Evolutionary conservation across 2,888 invertebrate genomes (phyloP), one percentile per base, ranked within the genome.

Genomic region (Trichogramma dendrolimi): DNA sequence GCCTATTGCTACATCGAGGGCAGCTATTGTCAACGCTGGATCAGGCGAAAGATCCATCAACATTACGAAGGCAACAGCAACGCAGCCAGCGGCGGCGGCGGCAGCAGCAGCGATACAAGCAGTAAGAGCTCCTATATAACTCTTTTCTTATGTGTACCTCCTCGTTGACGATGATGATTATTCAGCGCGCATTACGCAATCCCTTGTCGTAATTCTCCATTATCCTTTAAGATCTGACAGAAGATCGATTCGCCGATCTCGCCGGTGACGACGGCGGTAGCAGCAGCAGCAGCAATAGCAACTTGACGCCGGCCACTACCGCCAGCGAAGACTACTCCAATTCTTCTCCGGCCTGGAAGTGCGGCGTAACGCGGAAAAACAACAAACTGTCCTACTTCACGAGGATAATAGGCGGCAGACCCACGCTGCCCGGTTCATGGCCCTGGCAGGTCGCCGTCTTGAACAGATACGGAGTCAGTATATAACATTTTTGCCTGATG

Each of bases 381-480:
- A 72, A 73, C 4, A 71, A 72, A 56, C 67, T 77, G 46, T 75
- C 71, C 3, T 77, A 77, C 60, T 72, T 75, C 42, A 81, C 91
- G 63, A 86, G 90, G 69, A 95, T 96, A 64, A 91, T 96, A 61
- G 96, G 96, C 0, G 96, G 96, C 1, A 83, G 86, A 58, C 89
- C 91, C 48, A 85, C 93, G 0, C 82, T 85, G 8, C 88, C 86
- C 55, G 91, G 93, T 47, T 90, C 89, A 74, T 96, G 96, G 95
- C 94, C 94, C 0, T 96, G 96, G 95, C 94, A 95, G 81, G 94
- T 93, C 27, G 94, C 92, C 57, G 87, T 96, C 58, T 83, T 96
- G 63, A 95, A 94, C 78, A 84, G 89, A 73, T 88, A 86, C 78
- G 87, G 87, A 83, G 92, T 91, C 80, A 76, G 79, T 73, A 58